Evolutionary conservation across 2,113 vertebrate genomes (phyloP).

Genomic region (Panthera leo): DNA sequence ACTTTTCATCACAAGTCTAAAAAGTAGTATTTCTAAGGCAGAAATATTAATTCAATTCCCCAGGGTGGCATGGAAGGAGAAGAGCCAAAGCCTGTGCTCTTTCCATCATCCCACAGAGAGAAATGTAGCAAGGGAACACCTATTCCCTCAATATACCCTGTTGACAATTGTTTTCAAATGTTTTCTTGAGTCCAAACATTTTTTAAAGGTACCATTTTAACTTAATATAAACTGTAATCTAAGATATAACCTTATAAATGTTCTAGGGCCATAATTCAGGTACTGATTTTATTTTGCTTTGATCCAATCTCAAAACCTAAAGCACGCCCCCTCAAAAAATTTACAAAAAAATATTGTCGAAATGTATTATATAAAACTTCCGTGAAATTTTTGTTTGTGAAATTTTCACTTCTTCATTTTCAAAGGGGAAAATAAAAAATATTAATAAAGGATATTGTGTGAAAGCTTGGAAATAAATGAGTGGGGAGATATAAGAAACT

Average conservation of each 20-base stretch:
- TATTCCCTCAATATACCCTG: background rate
- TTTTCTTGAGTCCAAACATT: constrained; percentile 19
- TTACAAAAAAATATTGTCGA: background rate
- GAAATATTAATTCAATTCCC: background rate
- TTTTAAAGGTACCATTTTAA: constrained; percentile 16
- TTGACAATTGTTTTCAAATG: constrained; percentile 40
- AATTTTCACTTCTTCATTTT: constrained; percentile 45
- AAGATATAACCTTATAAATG: background rate
- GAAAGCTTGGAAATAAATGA: background rate
- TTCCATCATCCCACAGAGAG: background rate
- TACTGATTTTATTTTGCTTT: background rate
- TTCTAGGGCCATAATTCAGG: background rate
- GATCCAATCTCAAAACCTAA: constrained; percentile 38
- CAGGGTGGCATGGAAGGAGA: background rate
- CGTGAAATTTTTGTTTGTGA: background rate
- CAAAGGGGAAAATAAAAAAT: constrained; percentile 38
- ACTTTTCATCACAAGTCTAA: constrained; percentile 45
- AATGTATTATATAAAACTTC: constrained; percentile 36
- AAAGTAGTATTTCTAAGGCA: constrained; percentile 24
- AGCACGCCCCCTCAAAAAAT: background rate
- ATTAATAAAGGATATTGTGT: background rate
- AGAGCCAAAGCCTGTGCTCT: background rate
- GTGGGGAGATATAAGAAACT: background rate
- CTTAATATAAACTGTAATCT: background rate
- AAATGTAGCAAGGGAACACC: background rate